phyloP scores from a whole-genome alignment of 23 tunicate genomes.

The Botrylloides violaceus region DNA sequence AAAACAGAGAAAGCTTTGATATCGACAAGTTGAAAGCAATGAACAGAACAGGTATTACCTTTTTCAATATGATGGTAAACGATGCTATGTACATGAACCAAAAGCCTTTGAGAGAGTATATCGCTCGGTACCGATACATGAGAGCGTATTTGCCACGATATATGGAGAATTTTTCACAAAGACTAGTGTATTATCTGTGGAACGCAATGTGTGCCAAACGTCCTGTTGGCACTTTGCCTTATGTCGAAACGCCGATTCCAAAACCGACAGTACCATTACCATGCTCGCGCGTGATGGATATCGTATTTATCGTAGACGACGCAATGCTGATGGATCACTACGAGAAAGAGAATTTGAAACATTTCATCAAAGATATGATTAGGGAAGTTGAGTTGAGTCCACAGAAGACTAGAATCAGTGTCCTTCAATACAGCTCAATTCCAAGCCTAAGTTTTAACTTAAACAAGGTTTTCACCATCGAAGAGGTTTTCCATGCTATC shows the following conservation, averaged over 20 bases:
- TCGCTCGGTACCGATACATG: not conserved
- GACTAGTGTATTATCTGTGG: not conserved
- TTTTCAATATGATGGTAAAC: conserved; percentile 17
- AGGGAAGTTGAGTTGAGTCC: conserved; percentile 16
- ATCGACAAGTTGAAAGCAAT: not conserved
- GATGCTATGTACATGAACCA: conserved; percentile 27
- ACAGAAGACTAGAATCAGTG: conserved; percentile 21
- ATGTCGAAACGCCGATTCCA: conserved; percentile 1
- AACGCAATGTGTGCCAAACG: not conserved
- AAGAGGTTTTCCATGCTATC: conserved; percentile 3
- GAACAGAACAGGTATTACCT: not conserved
- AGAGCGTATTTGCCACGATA: not conserved
- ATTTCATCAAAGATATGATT: conserved; percentile 26
- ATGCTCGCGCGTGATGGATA: conserved; percentile 31
- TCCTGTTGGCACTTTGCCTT: not conserved
- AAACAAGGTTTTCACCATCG: not conserved
- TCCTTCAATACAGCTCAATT: conserved; percentile 26
- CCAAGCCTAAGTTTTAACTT: conserved; percentile 12
- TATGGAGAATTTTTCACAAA: not conserved
- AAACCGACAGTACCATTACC: not conserved
- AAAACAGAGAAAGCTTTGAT: not conserved
- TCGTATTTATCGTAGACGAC: conserved; percentile 33
- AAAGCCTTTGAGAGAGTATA: not conserved
- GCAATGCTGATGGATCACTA: not conserved
- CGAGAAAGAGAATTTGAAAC: conserved; percentile 1